Evolutionary conservation across 2,888 invertebrate genomes (phyloP).

Genomic region (Saturnia pavonia): DNA sequence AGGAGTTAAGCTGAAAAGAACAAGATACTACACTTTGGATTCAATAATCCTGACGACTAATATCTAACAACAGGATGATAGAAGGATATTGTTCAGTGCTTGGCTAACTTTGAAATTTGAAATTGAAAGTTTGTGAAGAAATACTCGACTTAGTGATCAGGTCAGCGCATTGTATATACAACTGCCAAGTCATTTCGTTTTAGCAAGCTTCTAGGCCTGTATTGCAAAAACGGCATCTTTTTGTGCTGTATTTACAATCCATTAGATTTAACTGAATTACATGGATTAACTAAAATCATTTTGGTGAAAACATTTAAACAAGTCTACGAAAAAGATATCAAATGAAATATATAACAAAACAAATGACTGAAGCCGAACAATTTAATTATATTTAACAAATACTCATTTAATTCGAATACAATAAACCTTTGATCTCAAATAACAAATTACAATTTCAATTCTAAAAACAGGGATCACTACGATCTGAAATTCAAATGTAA

Average conservation of each 20-base stretch:
- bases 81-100: too few relatives aligned
- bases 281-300: background rate
- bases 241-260: too few relatives aligned
- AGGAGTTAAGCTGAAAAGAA: too few relatives aligned
- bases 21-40: too few relatives aligned
- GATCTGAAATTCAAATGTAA: constrained; percentile 63
- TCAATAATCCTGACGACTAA: too few relatives aligned
- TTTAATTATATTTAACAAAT: constrained; percentile 26
- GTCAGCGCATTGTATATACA: too few relatives aligned
- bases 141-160: too few relatives aligned
- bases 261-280: background rate
- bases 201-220: background rate
- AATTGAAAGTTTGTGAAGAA: too few relatives aligned
- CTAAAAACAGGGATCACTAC: constrained; percentile 50
- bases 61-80: too few relatives aligned
- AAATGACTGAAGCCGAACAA: constrained; percentile 8
- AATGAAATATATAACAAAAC: background rate
- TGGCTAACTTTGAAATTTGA: too few relatives aligned
- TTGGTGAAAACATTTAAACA: background rate
- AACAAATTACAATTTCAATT: constrained; percentile 45
- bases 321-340: background rate
- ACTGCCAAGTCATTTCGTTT: too few relatives aligned
- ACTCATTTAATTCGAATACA: constrained; percentile 25
- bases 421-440: constrained; percentile 32
- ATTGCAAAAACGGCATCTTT: background rate